Conservation (phyloP, 2,888 invertebrate genomes). For the Drosophila atripex region DNA sequence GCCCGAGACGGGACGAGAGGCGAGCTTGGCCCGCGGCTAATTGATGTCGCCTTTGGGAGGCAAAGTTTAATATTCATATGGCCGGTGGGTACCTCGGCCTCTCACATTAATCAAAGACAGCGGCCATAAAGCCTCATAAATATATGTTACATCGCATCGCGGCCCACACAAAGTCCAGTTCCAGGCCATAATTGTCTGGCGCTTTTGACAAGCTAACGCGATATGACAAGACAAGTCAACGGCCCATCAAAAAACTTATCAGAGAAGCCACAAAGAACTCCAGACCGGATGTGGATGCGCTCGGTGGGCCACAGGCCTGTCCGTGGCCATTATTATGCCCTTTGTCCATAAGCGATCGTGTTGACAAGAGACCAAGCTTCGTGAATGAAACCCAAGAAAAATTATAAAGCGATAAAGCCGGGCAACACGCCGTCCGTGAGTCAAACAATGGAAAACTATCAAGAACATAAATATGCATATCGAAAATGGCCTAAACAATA, state of each 20-base stretch:
- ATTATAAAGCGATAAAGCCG: constrained; percentile 68
- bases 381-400: constrained; percentile 44
- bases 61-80: constrained; percentile 71
- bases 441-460: constrained; percentile 54
- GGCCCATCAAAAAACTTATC: constrained; percentile 66
- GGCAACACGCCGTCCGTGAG: constrained; percentile 27
- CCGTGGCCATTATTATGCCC: constrained; percentile 15
- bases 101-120: constrained; percentile 71
- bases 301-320: constrained; percentile 19
- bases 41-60: constrained; percentile 67
- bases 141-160: constrained; percentile 46
- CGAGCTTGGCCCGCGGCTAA: constrained; percentile 55
- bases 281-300: constrained; percentile 43
- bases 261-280: constrained; percentile 33
- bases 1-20: constrained; percentile 12
- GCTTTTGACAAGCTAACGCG: constrained; percentile 73
- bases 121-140: constrained; percentile 65
- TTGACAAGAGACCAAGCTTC: constrained; percentile 54
- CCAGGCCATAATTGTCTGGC: constrained; percentile 49
- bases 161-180: constrained; percentile 59
- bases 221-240: constrained; percentile 78
- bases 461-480: constrained; percentile 63
- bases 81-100: constrained; percentile 28
- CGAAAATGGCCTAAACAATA: constrained; percentile 54
- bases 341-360: constrained; percentile 38